These are phyloP conservation scores for Drosophila pandora DNA, from an alignment of 1,140 invertebrate species.

Conservation along the genomic window DNA sequence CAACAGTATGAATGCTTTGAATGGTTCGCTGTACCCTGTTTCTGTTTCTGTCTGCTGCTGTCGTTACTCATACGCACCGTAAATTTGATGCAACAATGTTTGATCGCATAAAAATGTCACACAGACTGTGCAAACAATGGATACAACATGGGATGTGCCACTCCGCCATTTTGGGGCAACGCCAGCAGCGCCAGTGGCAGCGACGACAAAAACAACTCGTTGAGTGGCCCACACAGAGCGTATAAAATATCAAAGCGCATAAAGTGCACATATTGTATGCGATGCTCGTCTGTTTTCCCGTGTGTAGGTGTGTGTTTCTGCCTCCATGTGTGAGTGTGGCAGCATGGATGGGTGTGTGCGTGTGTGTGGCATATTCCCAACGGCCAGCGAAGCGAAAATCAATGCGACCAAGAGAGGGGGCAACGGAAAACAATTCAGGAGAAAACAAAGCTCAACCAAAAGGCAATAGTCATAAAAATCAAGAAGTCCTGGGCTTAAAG, in stretches of 20 bases:
- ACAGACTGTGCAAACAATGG: slow-evolving; percentile 75
- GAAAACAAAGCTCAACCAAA: slow-evolving; percentile 40
- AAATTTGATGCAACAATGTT: slow-evolving; percentile 81
- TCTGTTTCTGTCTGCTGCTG: slow-evolving; percentile 16
- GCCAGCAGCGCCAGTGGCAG: neutral
- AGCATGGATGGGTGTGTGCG: neutral
- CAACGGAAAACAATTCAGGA: slow-evolving; percentile 18
- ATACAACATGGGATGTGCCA: slow-evolving; percentile 23
- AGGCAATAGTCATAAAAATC: slow-evolving; percentile 42
- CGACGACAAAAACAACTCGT: slow-evolving; percentile 52
- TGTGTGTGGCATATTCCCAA: slow-evolving; percentile 13
- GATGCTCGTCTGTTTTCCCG: slow-evolving; percentile 25
- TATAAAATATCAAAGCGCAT: slow-evolving; percentile 76
- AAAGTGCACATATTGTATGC: slow-evolving; percentile 75
- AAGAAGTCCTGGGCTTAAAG: slow-evolving; percentile 7
- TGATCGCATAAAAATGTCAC: slow-evolving; percentile 78
- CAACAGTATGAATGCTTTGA: slow-evolving; percentile 58
- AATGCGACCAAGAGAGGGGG: slow-evolving; percentile 44
- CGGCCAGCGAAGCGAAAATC: slow-evolving; percentile 55
- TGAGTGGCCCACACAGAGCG: slow-evolving; percentile 39
- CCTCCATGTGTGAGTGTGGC: neutral
- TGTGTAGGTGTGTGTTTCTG: slow-evolving; percentile 7
- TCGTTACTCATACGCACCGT: slow-evolving; percentile 80
- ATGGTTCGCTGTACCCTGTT: slow-evolving; percentile 21
- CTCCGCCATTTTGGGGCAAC: slow-evolving; percentile 12